phyloP scores from a whole-genome alignment of 2,797 vertebrate genomes.

The Catostomus latipinnis region DNA sequence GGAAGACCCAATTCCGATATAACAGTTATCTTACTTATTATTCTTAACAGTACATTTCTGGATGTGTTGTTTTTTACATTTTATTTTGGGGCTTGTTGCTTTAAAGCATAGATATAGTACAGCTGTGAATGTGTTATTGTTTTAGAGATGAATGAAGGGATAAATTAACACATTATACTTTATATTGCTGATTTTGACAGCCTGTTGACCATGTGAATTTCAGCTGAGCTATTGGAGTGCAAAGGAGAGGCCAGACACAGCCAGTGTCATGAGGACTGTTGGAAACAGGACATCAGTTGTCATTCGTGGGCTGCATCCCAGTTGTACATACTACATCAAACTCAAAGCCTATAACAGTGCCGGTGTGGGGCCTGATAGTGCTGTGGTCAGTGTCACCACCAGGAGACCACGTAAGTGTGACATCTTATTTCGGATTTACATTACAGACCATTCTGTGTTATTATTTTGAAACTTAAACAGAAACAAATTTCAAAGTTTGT shows the following conservation, averaged over 20 bases:
- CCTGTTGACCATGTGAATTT: slow-evolving; percentile 20
- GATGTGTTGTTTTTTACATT: too few relatives aligned
- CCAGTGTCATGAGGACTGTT: slow-evolving; percentile 82
- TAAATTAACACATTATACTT: too few relatives aligned
- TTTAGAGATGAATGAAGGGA: too few relatives aligned
- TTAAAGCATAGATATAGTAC: too few relatives aligned
- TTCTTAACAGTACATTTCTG: too few relatives aligned
- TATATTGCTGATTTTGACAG: background rate
- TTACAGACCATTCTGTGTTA: background rate
- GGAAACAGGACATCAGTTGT: slow-evolving; percentile 86
- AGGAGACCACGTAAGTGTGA: slow-evolving; percentile 90
- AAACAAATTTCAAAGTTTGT: background rate
- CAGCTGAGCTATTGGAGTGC: slow-evolving; percentile 89
- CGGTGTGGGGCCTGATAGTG: slow-evolving; percentile 87
- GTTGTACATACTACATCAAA: slow-evolving; percentile 84
- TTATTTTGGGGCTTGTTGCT: too few relatives aligned
- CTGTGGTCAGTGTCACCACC: slow-evolving; percentile 88
- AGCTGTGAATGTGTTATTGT: too few relatives aligned
- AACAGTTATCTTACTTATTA: too few relatives aligned
- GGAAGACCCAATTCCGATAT: background rate
- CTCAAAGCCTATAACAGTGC: slow-evolving; percentile 91
- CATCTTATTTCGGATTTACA: background rate
- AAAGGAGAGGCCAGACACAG: slow-evolving; percentile 84
- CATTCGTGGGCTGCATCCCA: slow-evolving; percentile 85
- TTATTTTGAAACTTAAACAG: background rate